Base-by-base conservation (phyloP, 1,140 invertebrate genomes). In the Monomorium pharaonis region DNA sequence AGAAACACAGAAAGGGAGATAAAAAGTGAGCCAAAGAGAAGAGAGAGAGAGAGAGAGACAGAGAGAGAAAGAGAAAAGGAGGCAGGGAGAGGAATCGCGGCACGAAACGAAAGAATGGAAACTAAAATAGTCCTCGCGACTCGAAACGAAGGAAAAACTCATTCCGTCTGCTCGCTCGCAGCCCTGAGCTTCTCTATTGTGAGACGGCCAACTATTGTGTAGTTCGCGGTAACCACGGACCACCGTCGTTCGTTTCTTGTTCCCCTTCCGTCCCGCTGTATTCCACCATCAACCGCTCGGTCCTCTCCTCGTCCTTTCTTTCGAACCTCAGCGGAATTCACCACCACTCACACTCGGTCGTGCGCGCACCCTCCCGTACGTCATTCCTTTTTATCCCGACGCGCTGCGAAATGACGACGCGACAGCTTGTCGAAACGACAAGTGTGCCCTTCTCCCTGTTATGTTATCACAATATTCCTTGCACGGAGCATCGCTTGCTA, bases 141-240 rank as follows among this genome's bases (percentile, higher is more conserved):
- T 80, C 84, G 83, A 91, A 92, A 92, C 90, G 89, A 90, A 91
- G 91, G 87, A 89, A 90, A 92, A 92, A 87, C 86, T 92, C 89
- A 91, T 92, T 92, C 86, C 88, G 91, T 91, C 86, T 90, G 86
- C 87, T 90, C 83, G 77, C 74, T 88, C 86, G 85, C 91, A 87
- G 85, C 86, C 88, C 83, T 70, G 86, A 74, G 77, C 78, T 76
- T 84, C 62, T 81, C 90, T 77, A 92, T 92, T 92, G 90, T 91
- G 83, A 80, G 76, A 78, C 62, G 84, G 83, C 76, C 87, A 91
- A 91, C 90, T 91, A 92, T 92, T 92, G 91, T 92, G 87, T 89
- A 90, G 87, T 88, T 92, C 84, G 77, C 70, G 88, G 91, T 92
- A 87, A 90, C 88, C 85, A 83, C 78, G 75, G 63, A 87, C 89